These are phyloP conservation scores for Caenorhabditis uteleia DNA, from an alignment of 2,888 invertebrate genomes.

Conservation along the genomic window DNA sequence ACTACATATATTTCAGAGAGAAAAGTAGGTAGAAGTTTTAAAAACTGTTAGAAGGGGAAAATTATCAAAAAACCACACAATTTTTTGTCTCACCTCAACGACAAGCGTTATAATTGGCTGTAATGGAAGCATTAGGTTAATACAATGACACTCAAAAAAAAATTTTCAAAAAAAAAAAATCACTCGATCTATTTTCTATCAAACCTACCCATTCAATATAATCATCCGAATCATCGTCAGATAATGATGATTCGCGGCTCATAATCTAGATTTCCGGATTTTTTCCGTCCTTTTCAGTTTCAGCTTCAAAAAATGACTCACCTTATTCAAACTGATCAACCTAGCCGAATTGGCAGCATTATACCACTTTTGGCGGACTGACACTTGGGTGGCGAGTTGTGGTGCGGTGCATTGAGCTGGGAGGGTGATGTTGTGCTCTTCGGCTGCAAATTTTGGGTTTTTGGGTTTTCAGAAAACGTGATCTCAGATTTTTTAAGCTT, in stretches of 20 bases:
- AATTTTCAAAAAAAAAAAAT: neutral
- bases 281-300: too few relatives aligned
- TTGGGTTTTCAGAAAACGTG: neutral
- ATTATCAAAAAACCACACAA: slow-evolving; percentile 7
- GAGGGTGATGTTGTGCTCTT: slow-evolving; percentile 61
- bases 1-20: neutral
- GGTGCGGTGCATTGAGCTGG: slow-evolving; percentile 52
- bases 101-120: slow-evolving; percentile 44
- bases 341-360: slow-evolving; percentile 64
- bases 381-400: slow-evolving; percentile 29
- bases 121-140: slow-evolving; percentile 9
- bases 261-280: too few relatives aligned
- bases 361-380: slow-evolving; percentile 58
- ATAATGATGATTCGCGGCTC: too few relatives aligned
- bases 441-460: slow-evolving; percentile 56
- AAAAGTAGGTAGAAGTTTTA: neutral
- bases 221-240: too few relatives aligned
- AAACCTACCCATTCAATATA: too few relatives aligned
- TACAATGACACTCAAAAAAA: neutral
- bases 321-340: slow-evolving; percentile 56
- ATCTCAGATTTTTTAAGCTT: too few relatives aligned
- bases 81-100: slow-evolving; percentile 40
- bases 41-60: neutral
- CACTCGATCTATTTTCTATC: too few relatives aligned
- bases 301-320: slow-evolving; percentile 9